Conservation (phyloP, 2,797 vertebrate species). For the Iguana delicatissima region DNA sequence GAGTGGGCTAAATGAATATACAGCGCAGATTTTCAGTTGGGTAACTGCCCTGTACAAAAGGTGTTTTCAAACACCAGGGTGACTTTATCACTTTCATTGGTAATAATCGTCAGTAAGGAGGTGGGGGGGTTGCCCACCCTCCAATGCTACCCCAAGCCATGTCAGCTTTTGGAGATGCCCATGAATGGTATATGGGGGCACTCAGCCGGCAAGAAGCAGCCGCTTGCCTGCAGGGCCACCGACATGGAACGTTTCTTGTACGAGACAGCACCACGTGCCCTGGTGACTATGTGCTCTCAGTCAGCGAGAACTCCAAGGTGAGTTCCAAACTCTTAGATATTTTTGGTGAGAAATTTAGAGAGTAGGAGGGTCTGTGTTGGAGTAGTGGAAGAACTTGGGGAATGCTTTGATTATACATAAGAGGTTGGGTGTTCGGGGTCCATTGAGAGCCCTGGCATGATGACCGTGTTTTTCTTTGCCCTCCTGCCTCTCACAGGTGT, state of each 20-base stretch:
- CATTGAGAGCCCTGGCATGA: neutral
- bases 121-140: conserved; percentile 1
- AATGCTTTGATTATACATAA: neutral
- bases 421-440: too few relatives aligned
- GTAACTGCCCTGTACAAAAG: neutral
- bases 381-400: neutral
- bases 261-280: conserved; percentile 58
- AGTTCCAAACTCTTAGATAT: neutral
- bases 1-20: neutral
- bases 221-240: conserved; percentile 53
- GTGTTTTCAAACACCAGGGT: neutral
- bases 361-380: neutral
- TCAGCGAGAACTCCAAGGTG: conserved; percentile 62
- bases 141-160: conserved; percentile 34
- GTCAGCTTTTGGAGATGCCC: conserved; percentile 50
- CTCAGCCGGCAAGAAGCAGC: conserved; percentile 57
- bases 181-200: conserved; percentile 58
- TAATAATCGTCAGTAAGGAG: neutral
- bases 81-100: neutral
- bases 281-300: conserved; percentile 58
- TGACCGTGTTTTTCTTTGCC: neutral
- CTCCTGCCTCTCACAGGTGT: conserved; percentile 21
- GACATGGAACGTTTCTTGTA: conserved; percentile 59
- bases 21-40: neutral
- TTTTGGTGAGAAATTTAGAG: too few relatives aligned